A percentile compares a stretch with the other conserved stretches of the same genome.
Conservation (phyloP, 2,797 vertebrate genomes). For the Heliangelus exortis region DNA sequence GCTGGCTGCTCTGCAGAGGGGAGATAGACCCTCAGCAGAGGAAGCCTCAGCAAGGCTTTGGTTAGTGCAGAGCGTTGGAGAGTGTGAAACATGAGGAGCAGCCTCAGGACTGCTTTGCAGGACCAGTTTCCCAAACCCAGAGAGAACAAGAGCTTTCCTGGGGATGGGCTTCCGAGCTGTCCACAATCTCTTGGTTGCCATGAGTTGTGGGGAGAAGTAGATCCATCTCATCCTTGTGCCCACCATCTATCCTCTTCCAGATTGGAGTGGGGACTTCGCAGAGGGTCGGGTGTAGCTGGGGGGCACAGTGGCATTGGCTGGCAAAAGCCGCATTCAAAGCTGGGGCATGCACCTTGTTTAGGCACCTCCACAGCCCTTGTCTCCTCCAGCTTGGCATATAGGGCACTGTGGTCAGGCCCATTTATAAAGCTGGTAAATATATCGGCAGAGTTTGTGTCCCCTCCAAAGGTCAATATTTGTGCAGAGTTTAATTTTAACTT, state of each 20-base stretch:
- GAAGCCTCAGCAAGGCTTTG: not conserved
- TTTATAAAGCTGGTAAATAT: conserved; percentile 86
- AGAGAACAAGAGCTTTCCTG: not conserved
- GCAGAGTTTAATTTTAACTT: conserved; percentile 87
- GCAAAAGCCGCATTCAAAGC: not conserved
- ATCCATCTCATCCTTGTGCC: not conserved
- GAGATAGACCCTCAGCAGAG: not conserved
- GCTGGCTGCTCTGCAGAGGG: not conserved
- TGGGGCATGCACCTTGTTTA: not conserved
- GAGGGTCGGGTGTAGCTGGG: rapidly evolving
- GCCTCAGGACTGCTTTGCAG: not conserved
- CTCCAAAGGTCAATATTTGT: conserved; percentile 87
- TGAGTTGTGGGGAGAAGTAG: not conserved
- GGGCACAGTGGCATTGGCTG: rapidly evolving
- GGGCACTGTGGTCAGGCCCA: conserved; percentile 81
- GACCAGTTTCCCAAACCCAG: not conserved
- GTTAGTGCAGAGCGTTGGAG: not conserved
- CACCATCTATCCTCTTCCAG: not conserved
- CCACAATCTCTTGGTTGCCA: not conserved
- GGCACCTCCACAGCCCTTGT: not conserved
- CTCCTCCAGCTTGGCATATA: conserved; percentile 58
- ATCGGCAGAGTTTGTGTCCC: conserved; percentile 78
- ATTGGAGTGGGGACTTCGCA: not conserved
- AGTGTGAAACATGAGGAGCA: not conserved
- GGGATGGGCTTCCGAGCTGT: not conserved